Evolutionary conservation across 2,113 vertebrate species (phyloP), one percentile per base, ranked within the genome.

Genomic region (Limnothrissa miodon): DNA sequence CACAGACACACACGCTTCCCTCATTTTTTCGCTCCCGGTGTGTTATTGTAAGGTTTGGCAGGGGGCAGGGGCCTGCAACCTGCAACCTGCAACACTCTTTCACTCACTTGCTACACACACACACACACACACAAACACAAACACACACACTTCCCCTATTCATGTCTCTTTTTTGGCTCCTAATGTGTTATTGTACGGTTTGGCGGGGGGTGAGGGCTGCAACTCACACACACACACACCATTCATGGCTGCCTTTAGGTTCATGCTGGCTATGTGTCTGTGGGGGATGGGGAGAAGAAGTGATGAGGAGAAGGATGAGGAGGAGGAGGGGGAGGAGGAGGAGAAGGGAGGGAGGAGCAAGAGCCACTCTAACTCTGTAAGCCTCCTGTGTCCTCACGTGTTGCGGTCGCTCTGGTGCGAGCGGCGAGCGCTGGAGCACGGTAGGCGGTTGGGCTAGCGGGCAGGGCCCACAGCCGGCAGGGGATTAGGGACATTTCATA

Each of bases 401-500:
- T 82, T 29, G 80, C 74, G 78, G 45, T 2, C 82, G 45, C 53
- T n/a, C 70, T 78, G 48, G 51, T n/a, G 83, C 19, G 51, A 56
- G 51, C 13, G 46, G 17, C 21, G 5, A 19, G 21, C 19, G 4
- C 21, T 56, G 51, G 79, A 78, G 39, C 81, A 83, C 19, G 56
- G 83, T 80, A 79, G 80, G 83, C 66, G 15, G n/a, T n/a, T n/a
- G n/a, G 42, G 42, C 42, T 4, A 42, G 42, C 42, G 6, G 42
- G 42, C 42, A 42, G 42, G 42, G 79, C 83, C 42, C 66, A 33
- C 10, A 66, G 80, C 70, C 66, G 79, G 42, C 48, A 46, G 9
- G 56, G 83, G 83, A 86, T 86, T 87, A 84, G 79, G 78, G 83
- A 82, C 83, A 84, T 87, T 82, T 84, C 79, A 82, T 51, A 45